Conservation (phyloP, 2,113 vertebrate genomes). For the Prolemur simus region DNA sequence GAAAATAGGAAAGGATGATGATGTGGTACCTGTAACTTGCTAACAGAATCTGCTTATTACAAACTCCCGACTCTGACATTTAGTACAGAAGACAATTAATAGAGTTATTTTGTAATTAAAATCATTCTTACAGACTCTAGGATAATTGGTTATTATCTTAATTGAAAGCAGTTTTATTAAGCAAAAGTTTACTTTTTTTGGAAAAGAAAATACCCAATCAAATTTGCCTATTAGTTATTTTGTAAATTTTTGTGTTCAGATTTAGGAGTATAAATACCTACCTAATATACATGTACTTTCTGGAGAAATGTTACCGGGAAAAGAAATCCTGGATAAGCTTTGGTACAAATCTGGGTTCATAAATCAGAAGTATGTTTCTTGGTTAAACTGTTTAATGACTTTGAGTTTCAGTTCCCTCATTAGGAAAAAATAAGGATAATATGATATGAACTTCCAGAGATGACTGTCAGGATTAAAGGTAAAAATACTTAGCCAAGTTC, state of each 20-base stretch:
- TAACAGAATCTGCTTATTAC: background rate
- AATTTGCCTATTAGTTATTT: background rate
- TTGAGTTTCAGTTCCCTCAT: background rate
- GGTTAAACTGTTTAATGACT: background rate
- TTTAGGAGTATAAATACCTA: background rate
- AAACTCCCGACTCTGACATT: background rate
- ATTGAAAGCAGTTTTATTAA: background rate
- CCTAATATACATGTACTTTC: background rate
- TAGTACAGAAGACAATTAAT: background rate
- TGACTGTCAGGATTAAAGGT: background rate
- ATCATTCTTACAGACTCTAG: background rate
- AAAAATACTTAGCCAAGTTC: background rate
- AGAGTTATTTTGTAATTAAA: background rate
- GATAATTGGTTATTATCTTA: background rate
- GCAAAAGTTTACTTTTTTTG: background rate
- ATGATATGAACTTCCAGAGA: background rate
- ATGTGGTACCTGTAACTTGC: background rate
- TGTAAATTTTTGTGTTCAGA: background rate
- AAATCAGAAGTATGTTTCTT: background rate
- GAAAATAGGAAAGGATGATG: background rate
- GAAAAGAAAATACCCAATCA: background rate
- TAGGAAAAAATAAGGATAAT: background rate
- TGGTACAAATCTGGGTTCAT: background rate
- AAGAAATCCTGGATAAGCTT: background rate
- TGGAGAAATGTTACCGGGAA: background rate